Evolutionary conservation across 2,888 invertebrate species (phyloP), one percentile per base, ranked within the genome.

Genomic region (Xylophagus ater): DNA sequence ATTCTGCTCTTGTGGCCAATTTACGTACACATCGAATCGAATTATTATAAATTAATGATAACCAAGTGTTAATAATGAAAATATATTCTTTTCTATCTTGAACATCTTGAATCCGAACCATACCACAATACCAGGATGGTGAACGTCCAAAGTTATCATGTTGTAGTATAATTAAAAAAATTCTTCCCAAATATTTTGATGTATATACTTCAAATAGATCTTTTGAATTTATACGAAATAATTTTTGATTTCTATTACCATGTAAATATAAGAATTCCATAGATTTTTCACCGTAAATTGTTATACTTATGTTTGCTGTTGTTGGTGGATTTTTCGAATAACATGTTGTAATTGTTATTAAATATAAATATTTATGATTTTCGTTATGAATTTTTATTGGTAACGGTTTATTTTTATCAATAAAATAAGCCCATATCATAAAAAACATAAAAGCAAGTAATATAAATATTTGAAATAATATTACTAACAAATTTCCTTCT

Each of bases 51-150:
- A 42, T n/a, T 8, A 28, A 13, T 15, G 45, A 43, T n/a, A 45
- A 20, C 53, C 54, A 53, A 31, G 40, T 38, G 3, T 51, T 35
- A 0, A 50, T 46, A 5, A 43, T 8, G 14, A 52, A 52, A 2
- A 46, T 34, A 37, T 46, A 50, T 5, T 43, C 40, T 5, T 45
- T 15, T 2, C 17, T 10, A 0, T 36, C 28, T 2, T 10, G 5
- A 7, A 46, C 18, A 42, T 56, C 51, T 14, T 34, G 41, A 2
- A 53, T 34, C 6, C 46, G 44, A 2, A 56, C 47, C 9, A 42
- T 35, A 19, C 48, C 48, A 32, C 53, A 54, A 35, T 50, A 51
- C 56, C 56, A 56, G 1, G 51, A 46, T 2, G 54, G 51, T 38
- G 51, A 54, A 17, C 53, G 45, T n/a, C 56, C 56, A 4, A 41